Evolutionary conservation across 2,113 vertebrate genomes (phyloP), one percentile per base, ranked within the genome.

Genomic region (Labeo catla): DNA sequence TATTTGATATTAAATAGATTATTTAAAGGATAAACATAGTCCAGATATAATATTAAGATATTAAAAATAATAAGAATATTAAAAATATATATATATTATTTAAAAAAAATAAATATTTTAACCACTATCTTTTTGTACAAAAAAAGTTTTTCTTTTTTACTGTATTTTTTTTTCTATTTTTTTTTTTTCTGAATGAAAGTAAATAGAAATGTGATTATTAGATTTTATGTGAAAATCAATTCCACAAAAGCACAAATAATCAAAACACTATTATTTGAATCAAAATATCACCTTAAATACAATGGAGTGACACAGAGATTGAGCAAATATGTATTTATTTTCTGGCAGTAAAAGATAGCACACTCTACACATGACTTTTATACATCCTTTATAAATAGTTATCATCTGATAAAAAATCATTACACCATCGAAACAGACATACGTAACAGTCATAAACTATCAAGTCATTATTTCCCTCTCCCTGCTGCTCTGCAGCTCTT

Each of bases 401-500:
- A 78, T 84, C 79, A 85, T 3, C 45, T 47, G n/a, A 59, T 52
- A 85, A 89, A 45, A 87, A 87, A 87, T 85, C 88, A 66, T 87
- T 77, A 85, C 86, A 89, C 84, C 83, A 68, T 82, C 63, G 74
- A n/a, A 43, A 83, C 87, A 88, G 61, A 86, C 83, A 57, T 85
- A 79, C 86, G 36, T 73, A 85, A 78, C 83, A 59, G 43, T 82
- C 61, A 13, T 57, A 50, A 85, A 65, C 85, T 10, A 45, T 63
- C 65, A 70, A 39, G 21, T 50, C 39, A 63, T 61, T 21, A 61
- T 61, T 34, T 73, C 23, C 70, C 23, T 80, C 28, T 89, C 82
- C 28, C 13, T 88, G 91, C 93, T 92, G 92, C 88, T 88, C 92
- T 93, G 91, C 93, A 93, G 92, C 90, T 59, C 76, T 79, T 81